phyloP scores from a whole-genome alignment of 2,113 vertebrate genomes.

The Amia ocellicauda region DNA sequence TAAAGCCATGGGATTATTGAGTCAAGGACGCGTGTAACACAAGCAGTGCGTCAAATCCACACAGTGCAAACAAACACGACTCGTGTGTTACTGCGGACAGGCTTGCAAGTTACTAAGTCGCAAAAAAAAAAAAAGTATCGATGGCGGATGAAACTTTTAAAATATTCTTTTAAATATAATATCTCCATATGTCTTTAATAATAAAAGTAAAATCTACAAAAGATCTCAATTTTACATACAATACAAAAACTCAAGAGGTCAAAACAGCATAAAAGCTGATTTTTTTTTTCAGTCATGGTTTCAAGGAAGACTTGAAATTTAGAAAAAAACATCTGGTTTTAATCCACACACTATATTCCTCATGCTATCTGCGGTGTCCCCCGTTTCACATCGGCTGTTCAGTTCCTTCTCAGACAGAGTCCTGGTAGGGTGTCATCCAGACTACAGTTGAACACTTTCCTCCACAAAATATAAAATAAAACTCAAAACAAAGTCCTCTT shows the following conservation, averaged over 20 bases:
- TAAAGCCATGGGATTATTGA: too few relatives aligned
- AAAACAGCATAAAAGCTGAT: conserved; percentile 62
- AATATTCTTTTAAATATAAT: conserved; percentile 69
- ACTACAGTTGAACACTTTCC: conserved; percentile 11
- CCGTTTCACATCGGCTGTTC: neutral
- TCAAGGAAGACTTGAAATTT: conserved; percentile 86
- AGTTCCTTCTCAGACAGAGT: conserved; percentile 26
- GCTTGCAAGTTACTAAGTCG: conserved; percentile 67
- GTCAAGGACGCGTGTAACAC: neutral
- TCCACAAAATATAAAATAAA: conserved; percentile 20
- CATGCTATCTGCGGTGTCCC: too few relatives aligned
- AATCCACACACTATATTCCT: conserved; percentile 22
- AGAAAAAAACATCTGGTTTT: conserved; percentile 65
- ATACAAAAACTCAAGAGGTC: conserved; percentile 77
- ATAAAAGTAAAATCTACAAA: conserved; percentile 87
- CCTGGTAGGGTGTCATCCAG: conserved; percentile 24
- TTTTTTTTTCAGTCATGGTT: conserved; percentile 69
- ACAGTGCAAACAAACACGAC: conserved; percentile 42
- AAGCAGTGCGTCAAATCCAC: conserved; percentile 4
- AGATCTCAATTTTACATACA: conserved; percentile 74
- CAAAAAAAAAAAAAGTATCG: conserved; percentile 53
- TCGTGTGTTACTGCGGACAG: conserved; percentile 76
- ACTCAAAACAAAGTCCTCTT: neutral
- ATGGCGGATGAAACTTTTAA: conserved; percentile 64
- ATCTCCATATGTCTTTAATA: conserved; percentile 68